Percentiles rank a stretch among this genome's conserved stretches.
Evolutionary conservation across 2,113 vertebrate species (phyloP).

Genomic region (Atlantisia rogersi): DNA sequence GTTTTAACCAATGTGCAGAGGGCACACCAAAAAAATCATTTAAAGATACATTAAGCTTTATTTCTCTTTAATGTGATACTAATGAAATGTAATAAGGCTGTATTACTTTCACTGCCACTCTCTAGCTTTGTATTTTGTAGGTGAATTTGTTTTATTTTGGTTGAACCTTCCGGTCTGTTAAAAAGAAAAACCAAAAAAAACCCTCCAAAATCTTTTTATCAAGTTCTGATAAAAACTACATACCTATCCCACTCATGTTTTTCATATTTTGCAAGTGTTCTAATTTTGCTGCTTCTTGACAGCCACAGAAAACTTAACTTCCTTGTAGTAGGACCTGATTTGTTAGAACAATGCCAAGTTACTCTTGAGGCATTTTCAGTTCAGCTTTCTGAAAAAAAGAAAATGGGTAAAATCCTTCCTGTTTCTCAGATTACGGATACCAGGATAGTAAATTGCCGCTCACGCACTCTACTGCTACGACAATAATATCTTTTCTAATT

Average conservation of each 20-base stretch:
- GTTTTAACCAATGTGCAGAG: neutral
- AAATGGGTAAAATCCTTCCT: neutral
- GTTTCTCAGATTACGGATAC: neutral
- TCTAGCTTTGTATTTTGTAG: neutral
- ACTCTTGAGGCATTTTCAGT: neutral
- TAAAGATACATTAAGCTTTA: neutral
- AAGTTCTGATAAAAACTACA: neutral
- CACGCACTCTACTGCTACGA: neutral
- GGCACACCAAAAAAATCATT: neutral
- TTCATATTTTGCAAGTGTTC: neutral
- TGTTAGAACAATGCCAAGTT: neutral
- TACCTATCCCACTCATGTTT: neutral
- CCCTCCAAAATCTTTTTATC: neutral
- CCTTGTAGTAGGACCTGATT: neutral
- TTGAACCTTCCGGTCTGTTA: neutral
- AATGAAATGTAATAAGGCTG: neutral
- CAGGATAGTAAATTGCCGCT: neutral
- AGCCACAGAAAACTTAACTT: neutral
- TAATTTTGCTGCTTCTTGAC: neutral
- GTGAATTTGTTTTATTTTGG: neutral
- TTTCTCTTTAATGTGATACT: neutral
- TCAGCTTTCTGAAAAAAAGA: neutral
- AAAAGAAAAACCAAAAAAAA: neutral
- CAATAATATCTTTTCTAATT: neutral
- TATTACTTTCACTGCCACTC: neutral